Percentiles rank a stretch among this genome's conserved stretches.
Evolutionary conservation across 2,113 vertebrate species (phyloP).

Genomic region (Aspidoscelis tigris): DNA sequence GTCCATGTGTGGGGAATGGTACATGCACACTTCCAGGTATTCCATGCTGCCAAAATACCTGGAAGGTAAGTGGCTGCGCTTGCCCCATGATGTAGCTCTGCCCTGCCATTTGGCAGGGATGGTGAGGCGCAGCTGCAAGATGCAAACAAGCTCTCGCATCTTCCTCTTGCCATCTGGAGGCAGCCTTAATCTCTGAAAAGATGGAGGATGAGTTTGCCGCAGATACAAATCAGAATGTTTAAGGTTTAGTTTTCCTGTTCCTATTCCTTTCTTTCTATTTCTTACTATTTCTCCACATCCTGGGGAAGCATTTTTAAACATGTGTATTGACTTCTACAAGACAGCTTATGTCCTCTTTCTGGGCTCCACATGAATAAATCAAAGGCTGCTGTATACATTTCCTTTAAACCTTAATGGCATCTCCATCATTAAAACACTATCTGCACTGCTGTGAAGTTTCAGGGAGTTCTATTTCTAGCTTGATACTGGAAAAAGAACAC

Average conservation of each 20-base stretch:
- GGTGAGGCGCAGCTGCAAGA: too few species aligned
- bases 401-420: constrained; percentile 21
- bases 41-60: too few species aligned
- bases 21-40: too few species aligned
- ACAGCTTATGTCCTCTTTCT: neutral
- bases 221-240: neutral
- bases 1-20: too few species aligned
- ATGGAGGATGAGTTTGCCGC: too few species aligned
- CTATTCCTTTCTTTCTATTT: neutral
- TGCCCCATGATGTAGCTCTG: too few species aligned
- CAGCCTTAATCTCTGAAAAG: neutral
- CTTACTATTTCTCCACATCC: neutral
- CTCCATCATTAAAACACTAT: constrained; percentile 13
- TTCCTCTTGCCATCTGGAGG: too few species aligned
- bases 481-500: constrained; percentile 12
- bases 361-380: constrained; percentile 11
- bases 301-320: constrained; percentile 6
- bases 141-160: neutral
- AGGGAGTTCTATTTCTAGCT: constrained; percentile 26
- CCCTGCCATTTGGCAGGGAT: too few species aligned
- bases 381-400: neutral
- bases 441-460: constrained; percentile 20
- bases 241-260: neutral
- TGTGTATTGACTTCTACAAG: neutral
- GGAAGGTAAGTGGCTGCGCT: too few species aligned